Base-by-base conservation (phyloP, 2,797 vertebrate genomes). In the Notolabrus celidotus region DNA sequence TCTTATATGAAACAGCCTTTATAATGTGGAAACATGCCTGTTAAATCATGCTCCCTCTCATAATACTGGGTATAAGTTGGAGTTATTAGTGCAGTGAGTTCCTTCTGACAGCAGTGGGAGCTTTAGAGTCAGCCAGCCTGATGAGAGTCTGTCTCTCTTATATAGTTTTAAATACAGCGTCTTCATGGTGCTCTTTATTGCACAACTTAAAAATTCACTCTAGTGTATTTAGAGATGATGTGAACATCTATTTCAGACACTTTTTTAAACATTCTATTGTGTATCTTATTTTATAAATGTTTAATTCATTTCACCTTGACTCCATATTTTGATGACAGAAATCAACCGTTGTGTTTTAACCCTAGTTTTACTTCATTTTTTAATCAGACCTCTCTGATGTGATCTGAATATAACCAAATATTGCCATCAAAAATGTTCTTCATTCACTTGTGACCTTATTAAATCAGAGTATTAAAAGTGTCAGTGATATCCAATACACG, bases 61-160 rank as follows among this genome's bases (percentile, higher is more conserved):
- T 10, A 57, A 65, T 41, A 42, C 9, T 59, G 25, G 46, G 52
- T 55, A 50, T 34, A 63, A 68, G 47, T 16, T 61, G n/a, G 71
- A 63, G 64, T 76, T 36, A 72, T 74, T 74, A 71, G 67, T 90
- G 92, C 73, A 92, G 74, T 93, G 64, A 86, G 82, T 72, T 68
- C 15, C 64, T 90, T 91, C 59, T 80, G 64, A 88, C 93, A 92
- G 89, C 87, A 94, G 93, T 92, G 91, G 92, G 92, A 86, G 92
- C 92, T 90, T 85, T 83, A 83, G 90, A 88, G 86, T 84, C 87
- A 72, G 38, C 73, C 63, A 65, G 54, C 11, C 46, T 33, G 45
- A 56, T 50, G 12, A 63, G 14, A 39, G 58, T 62, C 34, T 66
- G 56, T 19, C 63, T 77, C 27, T 77, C 81, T 38, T 46, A 52